phyloP scores from a whole-genome alignment of 2,888 invertebrate species.

The Melikaiella ostensackeni region DNA sequence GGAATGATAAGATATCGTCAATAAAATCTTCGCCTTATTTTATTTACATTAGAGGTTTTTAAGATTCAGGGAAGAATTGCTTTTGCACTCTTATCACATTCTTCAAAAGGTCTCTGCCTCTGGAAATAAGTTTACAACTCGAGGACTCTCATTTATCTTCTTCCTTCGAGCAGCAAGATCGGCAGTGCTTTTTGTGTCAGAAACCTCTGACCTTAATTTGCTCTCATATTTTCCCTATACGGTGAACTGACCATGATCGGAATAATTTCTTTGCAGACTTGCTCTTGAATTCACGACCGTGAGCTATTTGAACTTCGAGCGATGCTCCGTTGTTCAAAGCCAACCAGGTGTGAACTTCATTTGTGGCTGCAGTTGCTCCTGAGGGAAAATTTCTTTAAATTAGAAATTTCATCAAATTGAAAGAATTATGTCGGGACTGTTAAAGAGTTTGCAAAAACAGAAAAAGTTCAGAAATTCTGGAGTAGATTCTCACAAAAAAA shows the following conservation, averaged over 20 bases:
- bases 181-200: conserved; percentile 45
- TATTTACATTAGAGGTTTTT: conserved; percentile 46
- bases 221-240: conserved; percentile 75
- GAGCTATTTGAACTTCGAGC: conserved; percentile 74
- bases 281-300: conserved; percentile 71
- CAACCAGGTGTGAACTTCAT: conserved; percentile 75
- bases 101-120: conserved; percentile 29
- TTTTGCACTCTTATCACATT: conserved; percentile 1
- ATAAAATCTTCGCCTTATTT: conserved; percentile 16
- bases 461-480: not conserved
- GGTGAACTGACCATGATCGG: conserved; percentile 77
- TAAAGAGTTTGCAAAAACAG: too few relatives aligned
- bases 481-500: not conserved
- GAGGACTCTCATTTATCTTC: not conserved
- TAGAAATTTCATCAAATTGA: not conserved
- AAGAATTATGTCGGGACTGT: not conserved
- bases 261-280: conserved; percentile 73
- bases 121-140: not conserved
- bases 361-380: conserved; percentile 70
- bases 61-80: conserved; percentile 24
- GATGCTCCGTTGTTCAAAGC: conserved; percentile 75
- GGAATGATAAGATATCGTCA: conserved; percentile 44
- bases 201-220: conserved; percentile 43
- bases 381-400: conserved; percentile 3
- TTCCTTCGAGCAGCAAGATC: conserved; percentile 19